phyloP scores from a whole-genome alignment of 1,140 invertebrate species.

The Carcinoscorpius rotundicauda region DNA sequence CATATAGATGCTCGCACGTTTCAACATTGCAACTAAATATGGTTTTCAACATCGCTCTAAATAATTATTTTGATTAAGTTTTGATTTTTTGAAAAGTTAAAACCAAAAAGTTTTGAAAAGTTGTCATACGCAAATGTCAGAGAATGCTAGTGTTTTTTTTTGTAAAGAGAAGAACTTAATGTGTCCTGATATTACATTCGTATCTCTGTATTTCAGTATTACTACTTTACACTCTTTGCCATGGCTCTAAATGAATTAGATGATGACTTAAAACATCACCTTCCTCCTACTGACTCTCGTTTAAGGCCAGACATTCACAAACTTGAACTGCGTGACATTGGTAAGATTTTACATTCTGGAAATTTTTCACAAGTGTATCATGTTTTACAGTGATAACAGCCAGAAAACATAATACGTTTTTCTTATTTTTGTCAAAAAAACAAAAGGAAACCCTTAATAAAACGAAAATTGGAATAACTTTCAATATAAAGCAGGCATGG shows the following conservation, averaged over 20 bases:
- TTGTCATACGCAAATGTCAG: too few species aligned
- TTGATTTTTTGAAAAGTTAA: too few species aligned
- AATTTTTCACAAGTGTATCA: neutral
- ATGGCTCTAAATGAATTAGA: slow-evolving; percentile 84
- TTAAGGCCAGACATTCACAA: slow-evolving; percentile 79
- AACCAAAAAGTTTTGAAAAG: too few species aligned
- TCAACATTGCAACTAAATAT: too few species aligned
- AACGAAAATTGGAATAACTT: too few species aligned
- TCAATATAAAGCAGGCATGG: too few species aligned
- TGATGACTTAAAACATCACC: slow-evolving; percentile 39
- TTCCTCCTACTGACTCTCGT: slow-evolving; percentile 81
- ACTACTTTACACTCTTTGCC: slow-evolving; percentile 84
- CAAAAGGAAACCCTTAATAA: too few species aligned
- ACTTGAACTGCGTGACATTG: slow-evolving; percentile 76
- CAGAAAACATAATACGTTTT: neutral
- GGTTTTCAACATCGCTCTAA: too few species aligned
- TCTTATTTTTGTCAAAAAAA: slow-evolving; percentile 2
- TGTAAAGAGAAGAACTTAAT: too few species aligned
- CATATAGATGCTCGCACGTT: too few species aligned
- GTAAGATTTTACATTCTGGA: slow-evolving; percentile 23
- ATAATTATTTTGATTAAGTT: too few species aligned
- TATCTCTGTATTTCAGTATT: slow-evolving; percentile 42
- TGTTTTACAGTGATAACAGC: neutral
- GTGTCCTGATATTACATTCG: neutral
- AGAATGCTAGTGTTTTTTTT: too few species aligned